phyloP scores from a whole-genome alignment of 1,140 invertebrate species.

The Papilio machaon region DNA sequence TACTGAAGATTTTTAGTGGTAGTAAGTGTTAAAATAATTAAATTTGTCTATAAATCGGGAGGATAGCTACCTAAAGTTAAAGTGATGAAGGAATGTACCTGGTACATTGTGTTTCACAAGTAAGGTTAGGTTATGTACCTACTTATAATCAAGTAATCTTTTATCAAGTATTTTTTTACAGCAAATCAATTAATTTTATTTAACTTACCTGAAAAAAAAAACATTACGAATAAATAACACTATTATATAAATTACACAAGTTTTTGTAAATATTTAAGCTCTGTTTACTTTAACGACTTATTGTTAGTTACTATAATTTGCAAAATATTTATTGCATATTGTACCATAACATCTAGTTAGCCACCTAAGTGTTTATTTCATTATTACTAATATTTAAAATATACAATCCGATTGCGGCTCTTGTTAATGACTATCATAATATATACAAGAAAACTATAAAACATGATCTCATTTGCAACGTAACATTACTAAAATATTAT shows the following conservation, averaged over 20 bases:
- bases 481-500: too few relatives aligned
- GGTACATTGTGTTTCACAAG: too few relatives aligned
- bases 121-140: too few relatives aligned
- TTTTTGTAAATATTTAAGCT: conserved; percentile 4
- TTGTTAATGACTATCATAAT: neutral
- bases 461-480: too few relatives aligned
- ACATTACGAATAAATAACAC: neutral
- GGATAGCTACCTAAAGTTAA: too few relatives aligned
- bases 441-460: too few relatives aligned
- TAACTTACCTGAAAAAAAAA: neutral
- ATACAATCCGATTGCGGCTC: neutral
- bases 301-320: neutral
- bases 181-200: neutral
- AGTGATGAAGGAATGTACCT: too few relatives aligned
- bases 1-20: too few relatives aligned
- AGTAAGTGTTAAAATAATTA: too few relatives aligned
- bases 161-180: too few relatives aligned
- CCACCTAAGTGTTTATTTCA: neutral
- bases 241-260: neutral
- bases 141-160: too few relatives aligned
- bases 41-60: too few relatives aligned
- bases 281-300: neutral
- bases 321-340: conserved; percentile 4
- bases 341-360: neutral
- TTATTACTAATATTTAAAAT: conserved; percentile 4